These are phyloP conservation scores for Drosophila fuyamai DNA, from an alignment of 1,140 invertebrate species.

Conservation along the genomic window DNA sequence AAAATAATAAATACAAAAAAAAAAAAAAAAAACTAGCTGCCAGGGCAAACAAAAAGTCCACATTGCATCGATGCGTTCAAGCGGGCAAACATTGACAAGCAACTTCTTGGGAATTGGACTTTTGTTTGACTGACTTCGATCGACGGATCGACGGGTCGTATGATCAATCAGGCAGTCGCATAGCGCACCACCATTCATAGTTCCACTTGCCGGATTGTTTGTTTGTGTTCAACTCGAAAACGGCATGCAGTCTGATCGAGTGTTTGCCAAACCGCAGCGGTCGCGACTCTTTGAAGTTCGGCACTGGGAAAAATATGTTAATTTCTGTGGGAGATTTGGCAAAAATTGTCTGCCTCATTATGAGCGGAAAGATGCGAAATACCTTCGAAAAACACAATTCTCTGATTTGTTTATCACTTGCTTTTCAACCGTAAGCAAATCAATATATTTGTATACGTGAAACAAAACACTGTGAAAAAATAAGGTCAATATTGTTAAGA, in stretches of 20 bases:
- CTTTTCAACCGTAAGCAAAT: too few relatives aligned
- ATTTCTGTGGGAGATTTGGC: background rate
- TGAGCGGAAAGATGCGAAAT: too few relatives aligned
- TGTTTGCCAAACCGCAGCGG: constrained; percentile 68
- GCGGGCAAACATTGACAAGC: constrained; percentile 73
- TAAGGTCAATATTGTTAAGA: constrained; percentile 56
- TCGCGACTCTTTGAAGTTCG: constrained; percentile 59
- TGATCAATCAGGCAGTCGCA: constrained; percentile 62
- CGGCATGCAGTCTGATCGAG: constrained; percentile 61
- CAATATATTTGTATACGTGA: background rate
- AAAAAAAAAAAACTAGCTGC: constrained; percentile 7
- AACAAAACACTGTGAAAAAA: background rate
- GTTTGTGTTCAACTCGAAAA: constrained; percentile 72
- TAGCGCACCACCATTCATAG: constrained; percentile 67
- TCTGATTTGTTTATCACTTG: background rate
- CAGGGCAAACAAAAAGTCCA: constrained; percentile 40
- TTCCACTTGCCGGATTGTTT: constrained; percentile 60
- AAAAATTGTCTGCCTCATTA: background rate
- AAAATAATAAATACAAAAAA: constrained; percentile 30
- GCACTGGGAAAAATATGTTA: constrained; percentile 25
- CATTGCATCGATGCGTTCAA: constrained; percentile 73
- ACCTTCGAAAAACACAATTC: background rate
- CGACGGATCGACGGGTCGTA: constrained; percentile 56
- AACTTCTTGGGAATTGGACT: constrained; percentile 80
- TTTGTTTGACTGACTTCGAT: constrained; percentile 48